Evolutionary conservation across 2,797 vertebrate genomes (phyloP).

Genomic region (Graptemys geographica): DNA sequence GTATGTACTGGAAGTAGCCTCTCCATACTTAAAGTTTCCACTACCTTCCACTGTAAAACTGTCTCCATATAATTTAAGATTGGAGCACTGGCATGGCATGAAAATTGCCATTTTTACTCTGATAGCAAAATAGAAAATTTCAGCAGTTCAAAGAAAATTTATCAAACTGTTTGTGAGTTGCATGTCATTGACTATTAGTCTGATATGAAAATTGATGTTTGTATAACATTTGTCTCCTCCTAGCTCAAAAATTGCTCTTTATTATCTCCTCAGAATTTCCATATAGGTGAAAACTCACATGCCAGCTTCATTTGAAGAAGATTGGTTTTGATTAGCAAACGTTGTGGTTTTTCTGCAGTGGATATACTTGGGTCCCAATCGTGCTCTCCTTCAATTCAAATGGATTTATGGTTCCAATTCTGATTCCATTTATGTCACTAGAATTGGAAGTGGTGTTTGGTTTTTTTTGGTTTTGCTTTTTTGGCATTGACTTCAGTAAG

Average conservation of each 20-base stretch:
- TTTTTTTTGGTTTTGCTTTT: background rate
- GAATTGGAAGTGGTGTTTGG: accelerated
- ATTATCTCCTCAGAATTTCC: background rate
- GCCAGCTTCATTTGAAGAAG: background rate
- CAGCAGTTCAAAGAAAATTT: background rate
- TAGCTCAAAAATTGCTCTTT: background rate
- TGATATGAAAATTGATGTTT: background rate
- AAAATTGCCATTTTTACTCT: background rate
- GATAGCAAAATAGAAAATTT: background rate
- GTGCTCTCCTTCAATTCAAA: background rate
- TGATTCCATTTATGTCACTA: background rate
- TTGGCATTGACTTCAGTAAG: background rate
- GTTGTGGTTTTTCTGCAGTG: background rate
- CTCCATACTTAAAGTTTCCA: background rate
- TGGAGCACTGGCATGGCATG: background rate
- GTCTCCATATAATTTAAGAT: background rate
- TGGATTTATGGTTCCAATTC: background rate
- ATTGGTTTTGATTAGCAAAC: background rate
- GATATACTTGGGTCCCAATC: background rate
- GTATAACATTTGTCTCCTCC: background rate
- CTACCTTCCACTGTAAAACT: background rate
- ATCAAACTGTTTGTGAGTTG: background rate
- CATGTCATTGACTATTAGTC: background rate
- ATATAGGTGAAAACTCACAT: background rate
- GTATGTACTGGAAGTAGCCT: background rate